Conservation (phyloP, 2,113 vertebrate species). For the Corythornis cristatus region DNA sequence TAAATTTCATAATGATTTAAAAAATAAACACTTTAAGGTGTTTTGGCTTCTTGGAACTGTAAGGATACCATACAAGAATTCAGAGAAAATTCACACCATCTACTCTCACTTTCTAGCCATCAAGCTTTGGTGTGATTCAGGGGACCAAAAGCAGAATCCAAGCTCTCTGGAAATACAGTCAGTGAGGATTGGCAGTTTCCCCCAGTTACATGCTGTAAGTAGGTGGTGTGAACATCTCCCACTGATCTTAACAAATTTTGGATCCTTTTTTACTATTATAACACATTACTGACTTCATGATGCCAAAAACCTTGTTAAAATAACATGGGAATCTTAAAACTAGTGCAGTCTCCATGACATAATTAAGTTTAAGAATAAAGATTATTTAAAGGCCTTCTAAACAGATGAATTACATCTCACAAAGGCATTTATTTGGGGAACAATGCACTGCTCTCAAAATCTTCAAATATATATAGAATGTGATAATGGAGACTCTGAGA, state of each 20-base stretch:
- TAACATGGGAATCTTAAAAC: not conserved
- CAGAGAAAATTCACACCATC: not conserved
- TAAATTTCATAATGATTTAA: not conserved
- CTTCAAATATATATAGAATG: not conserved
- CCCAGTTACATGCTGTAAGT: not conserved
- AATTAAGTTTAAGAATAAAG: not conserved
- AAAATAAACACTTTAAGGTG: not conserved
- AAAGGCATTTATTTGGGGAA: not conserved
- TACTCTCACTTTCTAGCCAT: not conserved
- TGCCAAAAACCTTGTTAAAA: not conserved
- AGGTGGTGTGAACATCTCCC: not conserved
- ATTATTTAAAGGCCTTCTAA: not conserved
- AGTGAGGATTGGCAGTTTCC: not conserved
- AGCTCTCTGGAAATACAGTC: not conserved
- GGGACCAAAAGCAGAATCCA: not conserved
- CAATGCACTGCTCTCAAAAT: not conserved
- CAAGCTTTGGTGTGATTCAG: not conserved
- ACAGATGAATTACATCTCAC: not conserved
- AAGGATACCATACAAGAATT: not conserved
- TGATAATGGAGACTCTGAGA: not conserved
- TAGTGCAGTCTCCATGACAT: not conserved
- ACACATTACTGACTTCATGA: not conserved
- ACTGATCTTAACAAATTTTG: not conserved
- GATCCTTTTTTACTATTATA: not conserved
- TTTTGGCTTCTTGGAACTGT: not conserved